Base-by-base conservation (phyloP, 1,140 invertebrate genomes). In the Zophobas morio region DNA sequence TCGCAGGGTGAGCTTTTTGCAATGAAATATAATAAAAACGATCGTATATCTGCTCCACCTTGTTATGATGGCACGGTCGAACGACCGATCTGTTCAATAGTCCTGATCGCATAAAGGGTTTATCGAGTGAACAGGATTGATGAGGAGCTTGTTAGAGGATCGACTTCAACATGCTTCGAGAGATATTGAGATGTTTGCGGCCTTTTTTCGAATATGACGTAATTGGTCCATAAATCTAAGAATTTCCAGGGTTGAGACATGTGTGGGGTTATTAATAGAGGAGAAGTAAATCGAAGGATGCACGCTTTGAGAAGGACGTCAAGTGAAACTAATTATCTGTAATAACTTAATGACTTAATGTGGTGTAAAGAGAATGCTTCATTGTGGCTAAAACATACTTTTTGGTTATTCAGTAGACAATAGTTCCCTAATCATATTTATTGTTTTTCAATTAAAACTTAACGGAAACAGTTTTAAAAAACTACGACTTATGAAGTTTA, bases 61-160 rank as follows among this genome's bases (percentile, higher is more conserved):
- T 20, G 20, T 20, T 20, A 20, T 20, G 49, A 66, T 34, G 39
- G 33, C 33, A 46, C 46, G 63, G 66, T 36, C 57, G 46, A 53
- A 47, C 32, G 39, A 54, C 53, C 74, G 70, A 75, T 74, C 46
- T 46, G 77, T 78, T 78, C 77, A 78, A 78, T 78, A 78, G 77
- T 20, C 56, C 71, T 70, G 39, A 78, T 75, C 60, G 51, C 77
- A 47, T 75, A 75, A 78, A 78, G 77, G 77, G 77, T 78, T 78
- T 78, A 78, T 78, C 77, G 77, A 75, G 77, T 78, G 77, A 60
- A 71, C 74, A 75, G 57, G 73, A 78, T 78, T 78, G 77, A 78
- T 78, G 77, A 70, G 77, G 73, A 78, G 49, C 77, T 78, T 78
- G 77, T 78, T 78, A 78, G 63, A 3, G 49, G 60, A 66, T 66